A percentile compares a stretch with the other conserved stretches of the same genome.
Conservation (phyloP, 2,797 vertebrate genomes). For the Sebastolobus alascanus region DNA sequence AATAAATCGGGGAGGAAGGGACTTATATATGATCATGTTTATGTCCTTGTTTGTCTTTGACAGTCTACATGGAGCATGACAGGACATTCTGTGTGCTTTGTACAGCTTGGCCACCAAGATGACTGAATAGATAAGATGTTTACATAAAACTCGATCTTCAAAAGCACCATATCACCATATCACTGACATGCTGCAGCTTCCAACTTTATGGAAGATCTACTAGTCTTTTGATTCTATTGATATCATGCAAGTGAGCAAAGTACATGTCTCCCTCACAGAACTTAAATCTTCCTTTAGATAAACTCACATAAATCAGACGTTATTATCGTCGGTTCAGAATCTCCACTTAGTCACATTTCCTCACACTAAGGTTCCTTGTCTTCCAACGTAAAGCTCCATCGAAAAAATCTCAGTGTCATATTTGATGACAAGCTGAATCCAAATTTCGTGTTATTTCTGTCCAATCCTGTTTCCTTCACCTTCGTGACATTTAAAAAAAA, state of each 20-base stretch:
- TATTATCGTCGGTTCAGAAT: neutral
- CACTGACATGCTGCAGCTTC: neutral
- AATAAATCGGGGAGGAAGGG: neutral
- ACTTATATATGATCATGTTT: neutral
- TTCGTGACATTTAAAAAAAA: neutral
- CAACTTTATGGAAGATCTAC: neutral
- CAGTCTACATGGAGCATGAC: neutral
- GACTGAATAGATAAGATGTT: neutral
- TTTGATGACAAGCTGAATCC: neutral
- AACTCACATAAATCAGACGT: neutral
- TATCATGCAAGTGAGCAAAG: neutral
- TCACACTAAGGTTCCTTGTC: neutral
- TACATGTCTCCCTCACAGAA: neutral
- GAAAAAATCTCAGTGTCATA: neutral
- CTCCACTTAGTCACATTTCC: neutral
- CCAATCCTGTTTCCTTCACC: neutral
- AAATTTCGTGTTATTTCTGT: neutral
- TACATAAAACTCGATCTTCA: neutral
- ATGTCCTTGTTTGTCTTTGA: neutral
- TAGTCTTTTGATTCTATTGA: neutral
- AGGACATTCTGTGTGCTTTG: neutral
- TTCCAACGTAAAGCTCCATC: neutral
- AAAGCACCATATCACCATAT: neutral
- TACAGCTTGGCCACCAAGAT: neutral
- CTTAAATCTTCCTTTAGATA: too few relatives aligned